Evolutionary conservation across 1,140 invertebrate species (phyloP), one percentile per base, ranked within the genome.

Genomic region (Caenorhabditis brenneri): DNA sequence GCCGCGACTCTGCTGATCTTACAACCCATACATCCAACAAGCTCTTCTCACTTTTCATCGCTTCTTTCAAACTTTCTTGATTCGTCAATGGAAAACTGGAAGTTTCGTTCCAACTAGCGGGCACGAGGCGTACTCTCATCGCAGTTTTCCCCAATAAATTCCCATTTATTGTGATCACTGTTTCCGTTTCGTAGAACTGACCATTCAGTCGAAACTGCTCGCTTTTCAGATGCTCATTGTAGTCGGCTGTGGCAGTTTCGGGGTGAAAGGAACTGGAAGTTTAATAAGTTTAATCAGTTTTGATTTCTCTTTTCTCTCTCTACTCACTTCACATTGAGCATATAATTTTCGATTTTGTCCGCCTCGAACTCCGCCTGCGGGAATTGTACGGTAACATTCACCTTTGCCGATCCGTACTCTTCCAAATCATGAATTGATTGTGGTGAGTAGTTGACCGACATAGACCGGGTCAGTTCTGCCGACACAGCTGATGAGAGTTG

Each of bases 1-100:
- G 93, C 83, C 55, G 94, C 91, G 53, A 93, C 88, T 81, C 93
- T 92, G 36, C 95, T 91, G 80, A 93, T 92, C 0, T 95, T 93
- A 51, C 33, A 15, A 87, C 84, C 83, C 86, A 85, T 6, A 87
- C 80, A 55, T 87, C 86, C 36, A 87, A n/a, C 48, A 15, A 24
- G 31, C 22, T 27, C 78, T 79, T 5, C 36, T n/a, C n/a, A n/a
- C n/a, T n/a, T n/a, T 79, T 79, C 19, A 39, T 29, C 9, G 39
- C 46, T 10, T 48, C 69, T 24, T n/a, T 22, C 22, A 58, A 22
- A 12, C 31, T 29, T 69, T 7, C 15, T 24, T 15, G 29, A 9
- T 58, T 16, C 22, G 7, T 16, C 31, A 69, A 9, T 5, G 22
- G 24, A 24, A 58, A 27, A 58, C 22, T 27, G 29, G 7, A 0